Evolutionary conservation across 2,888 invertebrate species (phyloP).

Genomic region (Drosophila sordidula): DNA sequence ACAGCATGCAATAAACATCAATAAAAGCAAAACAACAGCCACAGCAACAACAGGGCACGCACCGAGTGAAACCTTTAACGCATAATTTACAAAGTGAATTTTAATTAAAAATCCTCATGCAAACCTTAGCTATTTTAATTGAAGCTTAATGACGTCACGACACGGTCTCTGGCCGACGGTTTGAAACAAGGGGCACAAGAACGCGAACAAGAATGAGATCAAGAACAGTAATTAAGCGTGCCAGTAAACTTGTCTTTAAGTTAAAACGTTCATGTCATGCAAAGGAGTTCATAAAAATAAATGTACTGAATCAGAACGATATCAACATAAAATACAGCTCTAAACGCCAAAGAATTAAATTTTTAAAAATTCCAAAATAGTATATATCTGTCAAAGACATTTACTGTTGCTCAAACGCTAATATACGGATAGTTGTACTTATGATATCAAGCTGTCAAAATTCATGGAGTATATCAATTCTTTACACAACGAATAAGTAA

Average conservation of each 20-base stretch:
- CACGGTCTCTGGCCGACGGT: conserved; percentile 33
- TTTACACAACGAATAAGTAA: too few relatives aligned
- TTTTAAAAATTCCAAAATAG: neutral
- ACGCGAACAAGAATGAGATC: conserved; percentile 10
- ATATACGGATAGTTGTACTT: too few relatives aligned
- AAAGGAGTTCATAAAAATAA: conserved; percentile 70
- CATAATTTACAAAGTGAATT: conserved; percentile 80
- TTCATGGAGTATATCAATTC: too few relatives aligned
- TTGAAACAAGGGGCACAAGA: conserved; percentile 11
- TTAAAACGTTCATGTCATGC: conserved; percentile 58
- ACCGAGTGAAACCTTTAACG: conserved; percentile 59
- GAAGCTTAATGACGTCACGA: conserved; percentile 76
- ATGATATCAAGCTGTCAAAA: too few relatives aligned
- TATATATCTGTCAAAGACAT: neutral
- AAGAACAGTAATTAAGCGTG: conserved; percentile 70
- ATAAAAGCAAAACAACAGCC: conserved; percentile 31
- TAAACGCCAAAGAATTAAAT: neutral
- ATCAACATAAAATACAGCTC: conserved; percentile 4
- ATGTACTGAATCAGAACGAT: conserved; percentile 28
- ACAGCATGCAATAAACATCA: conserved; percentile 29
- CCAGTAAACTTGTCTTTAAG: conserved; percentile 56
- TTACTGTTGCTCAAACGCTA: too few relatives aligned
- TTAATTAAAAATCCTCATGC: conserved; percentile 80
- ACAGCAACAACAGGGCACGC: too few relatives aligned
- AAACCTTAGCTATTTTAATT: conserved; percentile 81